Conservation (phyloP, 1,140 invertebrate genomes). For the Bombus sibiricus region DNA sequence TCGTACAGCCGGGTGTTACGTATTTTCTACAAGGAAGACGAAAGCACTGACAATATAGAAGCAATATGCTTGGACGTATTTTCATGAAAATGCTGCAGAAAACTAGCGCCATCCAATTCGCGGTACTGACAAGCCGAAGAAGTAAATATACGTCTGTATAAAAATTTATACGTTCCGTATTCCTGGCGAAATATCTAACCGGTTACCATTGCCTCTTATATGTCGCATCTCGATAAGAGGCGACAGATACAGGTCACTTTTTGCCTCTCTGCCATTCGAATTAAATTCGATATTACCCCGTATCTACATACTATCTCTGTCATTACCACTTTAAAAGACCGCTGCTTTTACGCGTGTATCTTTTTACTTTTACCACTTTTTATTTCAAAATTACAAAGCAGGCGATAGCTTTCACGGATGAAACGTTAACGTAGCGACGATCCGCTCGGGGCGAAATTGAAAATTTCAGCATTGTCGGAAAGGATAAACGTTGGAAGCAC, state of each 20-base stretch:
- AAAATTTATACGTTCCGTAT: slow-evolving; percentile 65
- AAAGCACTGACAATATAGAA: slow-evolving; percentile 1
- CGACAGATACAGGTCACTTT: slow-evolving; percentile 39
- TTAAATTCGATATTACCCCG: not conserved
- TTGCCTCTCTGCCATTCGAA: not conserved
- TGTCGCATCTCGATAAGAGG: slow-evolving; percentile 30
- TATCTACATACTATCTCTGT: not conserved
- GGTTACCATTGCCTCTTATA: slow-evolving; percentile 21
- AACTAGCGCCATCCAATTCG: slow-evolving; percentile 49
- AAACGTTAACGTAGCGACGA: not conserved
- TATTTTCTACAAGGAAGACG: slow-evolving; percentile 15
- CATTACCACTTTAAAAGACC: not conserved
- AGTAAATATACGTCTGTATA: slow-evolving; percentile 56
- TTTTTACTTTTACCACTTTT: not conserved
- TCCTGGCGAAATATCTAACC: slow-evolving; percentile 30
- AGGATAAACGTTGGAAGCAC: not conserved
- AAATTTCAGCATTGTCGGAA: slow-evolving; percentile 6
- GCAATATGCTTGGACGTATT: slow-evolving; percentile 22
- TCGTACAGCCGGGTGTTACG: not conserved
- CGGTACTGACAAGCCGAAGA: slow-evolving; percentile 20
- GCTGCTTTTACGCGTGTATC: not conserved
- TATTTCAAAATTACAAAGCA: not conserved
- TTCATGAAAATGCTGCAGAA: slow-evolving; percentile 53
- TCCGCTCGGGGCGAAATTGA: not conserved
- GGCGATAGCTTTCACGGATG: not conserved